Evolutionary conservation across 2,888 invertebrate genomes (phyloP), one percentile per base, ranked within the genome.

Genomic region (Phragmatobia fuliginosa): DNA sequence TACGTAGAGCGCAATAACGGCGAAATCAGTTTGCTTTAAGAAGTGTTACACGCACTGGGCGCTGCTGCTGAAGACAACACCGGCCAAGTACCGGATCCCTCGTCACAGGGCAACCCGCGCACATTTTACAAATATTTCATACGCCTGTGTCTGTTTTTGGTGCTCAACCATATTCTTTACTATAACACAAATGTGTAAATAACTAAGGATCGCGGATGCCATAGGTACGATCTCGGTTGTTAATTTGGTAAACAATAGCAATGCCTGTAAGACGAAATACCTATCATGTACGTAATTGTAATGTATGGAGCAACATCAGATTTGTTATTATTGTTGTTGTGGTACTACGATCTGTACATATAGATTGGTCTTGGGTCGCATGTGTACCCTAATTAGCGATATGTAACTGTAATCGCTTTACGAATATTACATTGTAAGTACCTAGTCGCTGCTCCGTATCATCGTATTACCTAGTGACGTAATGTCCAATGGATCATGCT

Each of bases 61-160:
- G 87, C 83, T 91, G 92, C 88, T 92, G 93, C 90, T 87, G 93
- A 94, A 94, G 94, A 94, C 93, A 92, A 90, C 92, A 89, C 88
- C 91, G 92, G 90, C 88, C 90, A 90, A 88, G 87, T 89, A 88
- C 88, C 91, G 91, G 90, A 89, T 93, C 92, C 92, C 92, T 92
- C 90, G 92, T 91, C 92, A 91, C 89, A 86, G 88, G 85, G 90
- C 91, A 85, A 89, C 88, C 85, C 86, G 89, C 85, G 84, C 87
- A 85, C 88, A 86, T 87, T 86, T 85, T 85, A 87, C 85, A 80
- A 86, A 89, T 90, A 88, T 89, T 90, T 88, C 86, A 85, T 85
- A 82, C 80, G 79, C 75, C 76, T 66, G 81, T 68, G 70, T 76
- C 78, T 81, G 78, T 82, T 82, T 81, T 83, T 81, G 49, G 41